Percentiles rank a stretch among this genome's conserved stretches.
Conservation (phyloP, 2,113 vertebrate genomes). For the Falco punctatus region DNA sequence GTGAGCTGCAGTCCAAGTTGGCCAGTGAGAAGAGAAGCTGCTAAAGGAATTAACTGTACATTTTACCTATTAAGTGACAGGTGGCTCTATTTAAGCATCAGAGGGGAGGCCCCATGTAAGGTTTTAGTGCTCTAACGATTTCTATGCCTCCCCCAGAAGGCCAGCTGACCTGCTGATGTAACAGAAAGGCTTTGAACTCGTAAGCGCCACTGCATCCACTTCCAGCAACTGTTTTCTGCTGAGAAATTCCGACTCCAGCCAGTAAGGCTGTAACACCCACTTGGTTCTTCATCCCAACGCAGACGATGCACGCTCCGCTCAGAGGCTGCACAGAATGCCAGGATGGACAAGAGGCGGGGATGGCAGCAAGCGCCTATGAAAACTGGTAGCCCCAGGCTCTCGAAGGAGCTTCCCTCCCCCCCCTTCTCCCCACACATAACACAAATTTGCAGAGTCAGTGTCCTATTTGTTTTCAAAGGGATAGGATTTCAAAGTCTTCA, state of each 20-base stretch:
- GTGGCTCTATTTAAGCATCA: constrained; percentile 42
- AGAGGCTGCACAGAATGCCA: constrained; percentile 54
- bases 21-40: constrained; percentile 35
- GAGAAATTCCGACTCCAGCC: constrained; percentile 43
- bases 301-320: background rate
- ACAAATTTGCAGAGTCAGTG: constrained; percentile 57
- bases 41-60: constrained; percentile 44
- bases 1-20: constrained; percentile 58
- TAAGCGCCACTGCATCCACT: constrained; percentile 51
- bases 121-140: background rate
- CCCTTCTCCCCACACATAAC: constrained; percentile 52
- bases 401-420: constrained; percentile 65
- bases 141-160: constrained; percentile 1
- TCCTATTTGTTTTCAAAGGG: constrained; percentile 83
- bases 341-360: constrained; percentile 62
- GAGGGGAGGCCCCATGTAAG: background rate
- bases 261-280: constrained; percentile 20
- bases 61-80: background rate
- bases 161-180: constrained; percentile 31
- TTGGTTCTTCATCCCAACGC: constrained; percentile 42
- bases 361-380: constrained; percentile 68
- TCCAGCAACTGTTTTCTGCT: constrained; percentile 32
- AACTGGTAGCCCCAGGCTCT: constrained; percentile 69
- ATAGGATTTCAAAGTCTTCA: constrained; percentile 97
- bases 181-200: constrained; percentile 43